phyloP scores from a whole-genome alignment of 2,888 invertebrate species.

The Euplagia quadripunctaria region DNA sequence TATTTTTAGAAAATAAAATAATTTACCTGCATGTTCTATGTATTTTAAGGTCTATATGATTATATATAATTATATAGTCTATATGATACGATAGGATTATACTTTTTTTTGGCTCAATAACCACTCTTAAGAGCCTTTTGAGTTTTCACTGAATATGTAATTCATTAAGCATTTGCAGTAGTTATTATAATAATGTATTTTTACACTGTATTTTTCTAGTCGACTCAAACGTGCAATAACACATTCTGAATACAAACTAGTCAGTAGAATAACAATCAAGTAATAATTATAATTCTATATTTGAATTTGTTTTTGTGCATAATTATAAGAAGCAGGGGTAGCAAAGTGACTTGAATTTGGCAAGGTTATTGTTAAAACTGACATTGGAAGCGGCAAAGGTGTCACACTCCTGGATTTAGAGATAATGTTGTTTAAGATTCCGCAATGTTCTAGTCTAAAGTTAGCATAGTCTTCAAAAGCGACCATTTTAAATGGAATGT shows the following conservation, averaged over 20 bases:
- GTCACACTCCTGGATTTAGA: not conserved
- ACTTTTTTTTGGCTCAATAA: no score
- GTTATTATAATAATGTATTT: not conserved
- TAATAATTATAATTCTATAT: not conserved
- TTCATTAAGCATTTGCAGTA: not conserved
- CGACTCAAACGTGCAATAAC: not conserved
- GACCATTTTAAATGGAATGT: conserved; percentile 65
- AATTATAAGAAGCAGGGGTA: not conserved
- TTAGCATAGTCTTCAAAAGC: conserved; percentile 17
- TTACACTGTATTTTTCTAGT: conserved; percentile 3
- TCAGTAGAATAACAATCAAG: not conserved
- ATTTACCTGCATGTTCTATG: not conserved
- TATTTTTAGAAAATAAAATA: no score
- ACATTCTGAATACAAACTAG: not conserved
- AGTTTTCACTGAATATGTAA: not conserved
- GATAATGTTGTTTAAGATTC: conserved; percentile 23
- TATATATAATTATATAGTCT: not conserved
- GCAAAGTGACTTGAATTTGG: not conserved
- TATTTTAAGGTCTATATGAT: not conserved
- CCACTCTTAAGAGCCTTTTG: no score
- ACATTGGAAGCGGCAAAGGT: not conserved
- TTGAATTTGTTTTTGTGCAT: not conserved
- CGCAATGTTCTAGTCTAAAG: conserved; percentile 32
- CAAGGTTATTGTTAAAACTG: not conserved
- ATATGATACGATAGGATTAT: not conserved